Evolutionary conservation across 2,888 invertebrate genomes (phyloP).

Genomic region (Pyralis farinalis): DNA sequence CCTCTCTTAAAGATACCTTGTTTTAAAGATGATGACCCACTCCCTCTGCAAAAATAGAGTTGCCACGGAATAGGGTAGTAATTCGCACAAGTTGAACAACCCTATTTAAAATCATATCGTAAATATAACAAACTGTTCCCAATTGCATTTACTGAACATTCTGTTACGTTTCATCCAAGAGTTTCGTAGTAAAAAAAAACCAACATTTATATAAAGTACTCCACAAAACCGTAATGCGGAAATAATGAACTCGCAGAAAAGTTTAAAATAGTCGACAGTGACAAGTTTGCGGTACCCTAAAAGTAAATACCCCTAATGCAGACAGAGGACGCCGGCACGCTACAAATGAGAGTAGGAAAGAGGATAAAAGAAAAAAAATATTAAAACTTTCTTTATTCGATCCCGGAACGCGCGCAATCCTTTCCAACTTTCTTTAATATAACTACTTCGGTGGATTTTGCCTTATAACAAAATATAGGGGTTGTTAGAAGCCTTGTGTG

Average conservation of each 20-base stretch:
- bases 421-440: conserved; percentile 56
- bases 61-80: too few relatives aligned
- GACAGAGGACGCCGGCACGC: conserved; percentile 20
- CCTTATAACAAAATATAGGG: conserved; percentile 11
- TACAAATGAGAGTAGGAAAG: conserved; percentile 43
- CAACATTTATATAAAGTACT: too few relatives aligned
- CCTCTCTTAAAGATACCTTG: too few relatives aligned
- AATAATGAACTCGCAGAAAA: conserved; percentile 4
- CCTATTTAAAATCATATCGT: too few relatives aligned
- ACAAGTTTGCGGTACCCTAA: not conserved
- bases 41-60: too few relatives aligned
- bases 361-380: conserved; percentile 40
- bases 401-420: conserved; percentile 46
- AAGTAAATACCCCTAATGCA: conserved; percentile 21
- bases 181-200: too few relatives aligned
- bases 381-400: conserved; percentile 60
- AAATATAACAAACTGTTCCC: too few relatives aligned
- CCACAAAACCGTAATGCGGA: not conserved
- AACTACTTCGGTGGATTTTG: conserved; percentile 18
- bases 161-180: too few relatives aligned
- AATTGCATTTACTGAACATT: too few relatives aligned
- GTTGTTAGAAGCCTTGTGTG: not conserved
- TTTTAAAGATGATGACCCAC: too few relatives aligned
- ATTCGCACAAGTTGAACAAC: too few relatives aligned
- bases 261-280: not conserved